Conservation (phyloP, 2,888 invertebrate genomes). For the Drosophila phalerata region DNA sequence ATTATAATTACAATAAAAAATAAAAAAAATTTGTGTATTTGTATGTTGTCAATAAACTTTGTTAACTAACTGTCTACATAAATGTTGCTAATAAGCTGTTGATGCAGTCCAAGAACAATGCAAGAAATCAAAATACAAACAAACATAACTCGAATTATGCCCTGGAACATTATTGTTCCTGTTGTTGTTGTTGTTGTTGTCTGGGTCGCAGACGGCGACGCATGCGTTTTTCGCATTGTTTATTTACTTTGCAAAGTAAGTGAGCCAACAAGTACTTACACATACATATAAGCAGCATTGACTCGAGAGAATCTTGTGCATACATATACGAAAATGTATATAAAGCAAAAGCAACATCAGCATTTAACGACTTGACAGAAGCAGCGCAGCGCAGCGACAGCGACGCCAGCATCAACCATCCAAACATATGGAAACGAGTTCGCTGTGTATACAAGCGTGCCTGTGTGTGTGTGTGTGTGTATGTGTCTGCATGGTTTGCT, state of each 20-base stretch:
- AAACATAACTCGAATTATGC: constrained; percentile 51
- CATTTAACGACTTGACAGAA: constrained; percentile 47
- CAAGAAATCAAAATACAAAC: constrained; percentile 37
- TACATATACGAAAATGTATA: constrained; percentile 37
- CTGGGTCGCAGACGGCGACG: constrained; percentile 65
- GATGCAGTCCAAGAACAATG: constrained; percentile 36
- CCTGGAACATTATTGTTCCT: constrained; percentile 7
- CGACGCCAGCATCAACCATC: constrained; percentile 44
- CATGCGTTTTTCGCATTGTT: constrained; percentile 66
- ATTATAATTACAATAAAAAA: too few relatives aligned
- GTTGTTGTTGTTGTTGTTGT: constrained; percentile 55
- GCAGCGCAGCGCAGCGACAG: constrained; percentile 32
- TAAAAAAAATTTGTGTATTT: too few relatives aligned
- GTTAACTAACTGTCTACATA: too few relatives aligned
- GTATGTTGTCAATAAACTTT: too few relatives aligned
- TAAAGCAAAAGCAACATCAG: constrained; percentile 66
- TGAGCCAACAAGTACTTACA: constrained; percentile 66
- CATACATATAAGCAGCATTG: constrained; percentile 16
- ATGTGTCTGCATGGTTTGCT: constrained; percentile 57
- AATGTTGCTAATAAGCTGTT: constrained; percentile 62
- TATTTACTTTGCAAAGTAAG: constrained; percentile 60
- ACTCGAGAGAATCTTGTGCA: constrained; percentile 13
- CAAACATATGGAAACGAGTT: constrained; percentile 77
- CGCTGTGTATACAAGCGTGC: constrained; percentile 35
- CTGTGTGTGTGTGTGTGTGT: constrained; percentile 20